Conservation (phyloP, 53 echinoderm and acorn worm species). For the Astropecten irregularis region DNA sequence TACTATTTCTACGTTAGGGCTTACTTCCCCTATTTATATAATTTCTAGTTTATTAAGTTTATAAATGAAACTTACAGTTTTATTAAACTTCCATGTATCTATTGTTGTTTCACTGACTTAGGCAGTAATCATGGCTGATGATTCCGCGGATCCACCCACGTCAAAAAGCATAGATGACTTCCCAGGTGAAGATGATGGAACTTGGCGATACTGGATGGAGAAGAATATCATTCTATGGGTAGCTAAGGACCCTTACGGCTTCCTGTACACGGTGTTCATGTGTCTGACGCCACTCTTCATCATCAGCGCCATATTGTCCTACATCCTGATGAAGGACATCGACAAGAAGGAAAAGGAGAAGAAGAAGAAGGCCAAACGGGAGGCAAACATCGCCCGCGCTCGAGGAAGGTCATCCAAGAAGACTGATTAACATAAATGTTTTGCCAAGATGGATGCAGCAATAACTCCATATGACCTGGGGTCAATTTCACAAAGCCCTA, state of each 20-base stretch:
- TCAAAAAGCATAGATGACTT: conserved; percentile 25
- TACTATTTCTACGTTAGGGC: no score
- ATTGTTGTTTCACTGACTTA: no score
- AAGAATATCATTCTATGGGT: conserved; percentile 91
- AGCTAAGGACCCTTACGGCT: conserved; percentile 92
- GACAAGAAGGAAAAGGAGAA: conserved; percentile 98
- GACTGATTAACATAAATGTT: conserved; percentile 58
- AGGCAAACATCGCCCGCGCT: conserved; percentile 84
- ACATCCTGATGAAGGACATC: conserved; percentile 90
- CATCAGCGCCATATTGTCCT: conserved; percentile 89
- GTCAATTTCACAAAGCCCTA: no score
- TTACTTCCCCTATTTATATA: no score
- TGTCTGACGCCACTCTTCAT: conserved; percentile 92
- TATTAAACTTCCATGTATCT: no score
- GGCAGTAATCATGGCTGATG: conserved; percentile 11
- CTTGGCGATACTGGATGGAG: conserved; percentile 93
- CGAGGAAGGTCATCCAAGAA: conserved; percentile 84
- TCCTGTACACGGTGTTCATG: conserved; percentile 84
- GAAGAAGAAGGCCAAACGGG: conserved; percentile 87
- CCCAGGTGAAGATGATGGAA: conserved; percentile 56
- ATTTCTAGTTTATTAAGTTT: no score
- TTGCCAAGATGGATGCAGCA: no score
- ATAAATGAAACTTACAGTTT: no score
- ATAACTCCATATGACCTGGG: no score
- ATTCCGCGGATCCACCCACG: neutral